A percentile compares a stretch with the other conserved stretches of the same genome.
These are phyloP conservation scores for Nematostella vectensis DNA, from an alignment of 92 coral and sea anemone species.

Conservation along the genomic window DNA sequence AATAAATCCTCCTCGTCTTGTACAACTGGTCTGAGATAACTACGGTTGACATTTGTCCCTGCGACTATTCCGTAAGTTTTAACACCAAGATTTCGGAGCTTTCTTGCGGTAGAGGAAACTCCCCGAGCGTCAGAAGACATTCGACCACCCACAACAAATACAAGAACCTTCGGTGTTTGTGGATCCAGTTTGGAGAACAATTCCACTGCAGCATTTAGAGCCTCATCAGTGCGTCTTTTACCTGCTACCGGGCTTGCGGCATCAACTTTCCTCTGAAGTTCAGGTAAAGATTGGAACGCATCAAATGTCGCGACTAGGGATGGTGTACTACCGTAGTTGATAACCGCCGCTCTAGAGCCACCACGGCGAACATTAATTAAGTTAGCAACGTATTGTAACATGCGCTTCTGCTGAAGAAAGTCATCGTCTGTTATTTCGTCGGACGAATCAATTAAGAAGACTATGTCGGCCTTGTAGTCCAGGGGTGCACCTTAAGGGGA, in stretches of 20 bases:
- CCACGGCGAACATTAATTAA: constrained; percentile 28
- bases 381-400: constrained; percentile 29
- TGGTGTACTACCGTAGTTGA: constrained; percentile 42
- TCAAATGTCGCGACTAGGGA: constrained; percentile 28
- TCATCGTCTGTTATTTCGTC: constrained; percentile 20
- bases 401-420: constrained; percentile 22
- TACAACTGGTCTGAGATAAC: constrained; percentile 26
- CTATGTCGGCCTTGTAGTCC: constrained; percentile 36
- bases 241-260: constrained; percentile 38
- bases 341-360: constrained; percentile 42
- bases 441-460: constrained; percentile 53
- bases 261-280: constrained; percentile 14
- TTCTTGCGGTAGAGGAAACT: constrained; percentile 26
- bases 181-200: constrained; percentile 45
- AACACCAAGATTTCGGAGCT: constrained; percentile 29
- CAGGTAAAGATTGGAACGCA: constrained; percentile 10
- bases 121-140: constrained; percentile 34
- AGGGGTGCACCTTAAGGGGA: constrained; percentile 28
- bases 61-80: constrained; percentile 22
- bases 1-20: constrained; percentile 15
- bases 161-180: constrained; percentile 59
- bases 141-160: constrained; percentile 70
- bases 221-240: constrained; percentile 39
- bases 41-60: constrained; percentile 19
- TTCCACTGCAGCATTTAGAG: constrained; percentile 20